Evolutionary conservation across 2,113 vertebrate genomes (phyloP).

Genomic region (Nothocercus julius): DNA sequence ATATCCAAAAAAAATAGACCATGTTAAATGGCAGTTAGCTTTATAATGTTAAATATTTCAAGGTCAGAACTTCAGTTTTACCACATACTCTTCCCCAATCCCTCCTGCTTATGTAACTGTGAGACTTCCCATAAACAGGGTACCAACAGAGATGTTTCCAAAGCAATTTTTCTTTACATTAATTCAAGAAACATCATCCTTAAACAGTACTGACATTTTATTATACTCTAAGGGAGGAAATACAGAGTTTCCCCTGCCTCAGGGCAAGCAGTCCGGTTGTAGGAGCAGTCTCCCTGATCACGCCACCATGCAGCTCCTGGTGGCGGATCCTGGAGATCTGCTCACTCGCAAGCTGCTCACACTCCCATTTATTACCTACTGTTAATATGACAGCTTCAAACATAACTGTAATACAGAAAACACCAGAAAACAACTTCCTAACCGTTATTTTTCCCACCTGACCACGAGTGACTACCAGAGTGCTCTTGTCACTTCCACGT

Average conservation of each 20-base stretch:
- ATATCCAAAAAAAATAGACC: not conserved
- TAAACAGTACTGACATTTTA: not conserved
- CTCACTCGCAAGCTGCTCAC: accelerated
- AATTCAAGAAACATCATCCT: not conserved
- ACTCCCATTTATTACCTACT: not conserved
- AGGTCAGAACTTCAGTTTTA: not conserved
- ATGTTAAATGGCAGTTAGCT: not conserved
- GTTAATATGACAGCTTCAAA: not conserved
- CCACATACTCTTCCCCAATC: not conserved
- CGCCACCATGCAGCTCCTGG: accelerated
- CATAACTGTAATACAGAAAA: accelerated
- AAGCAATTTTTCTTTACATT: not conserved
- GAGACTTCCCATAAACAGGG: not conserved
- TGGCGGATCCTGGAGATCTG: not conserved
- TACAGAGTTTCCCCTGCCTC: not conserved
- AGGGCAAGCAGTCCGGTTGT: accelerated
- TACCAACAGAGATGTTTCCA: not conserved
- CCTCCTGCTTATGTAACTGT: not conserved
- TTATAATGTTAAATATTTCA: not conserved
- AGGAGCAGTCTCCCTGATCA: not conserved
- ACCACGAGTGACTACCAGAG: accelerated
- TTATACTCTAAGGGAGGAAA: not conserved
- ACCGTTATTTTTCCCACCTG: not conserved
- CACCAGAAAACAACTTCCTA: accelerated
- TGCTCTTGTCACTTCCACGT: not conserved